Evolutionary conservation across 2,113 vertebrate species (phyloP), one percentile per base, ranked within the genome.

Genomic region (Pionites leucogaster): DNA sequence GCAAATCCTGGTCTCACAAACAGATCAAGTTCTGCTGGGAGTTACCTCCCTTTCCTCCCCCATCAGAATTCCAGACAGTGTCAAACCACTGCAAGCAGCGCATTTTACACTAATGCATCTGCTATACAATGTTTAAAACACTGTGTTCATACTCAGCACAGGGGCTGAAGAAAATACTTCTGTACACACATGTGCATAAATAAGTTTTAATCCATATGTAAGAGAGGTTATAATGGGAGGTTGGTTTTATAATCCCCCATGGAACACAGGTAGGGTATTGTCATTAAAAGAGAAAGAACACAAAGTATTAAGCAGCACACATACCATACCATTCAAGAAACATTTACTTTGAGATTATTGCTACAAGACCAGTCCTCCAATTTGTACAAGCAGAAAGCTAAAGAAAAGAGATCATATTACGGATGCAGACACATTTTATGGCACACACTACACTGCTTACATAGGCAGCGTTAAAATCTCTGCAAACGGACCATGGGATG

Each of bases 401-500:
- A 27, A 42, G 23, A 39, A 79, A 60, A 29, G 13, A 37, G 23
- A 72, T 22, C 1, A 2, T 27, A 4, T 22, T 16, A 53, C 8
- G 23, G 13, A 46, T 17, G 17, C 6, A 94, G 47, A 47, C 33
- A 49, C 2, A 13, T 6, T 33, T 4, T 27, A 50, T 42, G 24
- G 35, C 64, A 12, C 35, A 37, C 24, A 11, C 14, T 39, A 31
- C 52, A 85, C 23, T n/a, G 42, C 60, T 75, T 33, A 37, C 9
- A 5, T 5, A 72, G 37, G 31, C 3, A 39, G 27, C 22, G 35
- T 41, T 72, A 62, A 75, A 79, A 47, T 52, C 84, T 91, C 78
- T 91, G 44, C 75, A 65, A 78, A 93, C 35, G 78, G 44, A 72
- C 94, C 75, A 85, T 90, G 70, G 89, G 70, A 91, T 92, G 84